Evolutionary conservation across 2,113 vertebrate species (phyloP).

Genomic region (Eleginops maclovinus): DNA sequence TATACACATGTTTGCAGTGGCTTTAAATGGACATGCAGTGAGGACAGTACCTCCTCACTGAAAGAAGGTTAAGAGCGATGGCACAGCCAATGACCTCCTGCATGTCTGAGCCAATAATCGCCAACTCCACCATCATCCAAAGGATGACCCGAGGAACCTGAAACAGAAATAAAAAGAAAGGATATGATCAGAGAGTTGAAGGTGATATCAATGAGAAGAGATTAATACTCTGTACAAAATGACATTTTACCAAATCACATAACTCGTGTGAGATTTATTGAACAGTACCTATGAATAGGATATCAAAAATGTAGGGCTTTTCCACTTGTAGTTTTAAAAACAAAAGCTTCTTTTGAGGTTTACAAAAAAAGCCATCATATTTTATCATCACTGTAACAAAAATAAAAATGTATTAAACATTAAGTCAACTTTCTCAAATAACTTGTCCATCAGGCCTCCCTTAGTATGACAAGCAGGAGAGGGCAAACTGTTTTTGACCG

Average conservation of each 20-base stretch:
- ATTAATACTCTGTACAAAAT: not conserved
- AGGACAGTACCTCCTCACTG: constrained; percentile 85
- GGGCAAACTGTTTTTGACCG: no score
- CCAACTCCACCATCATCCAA: constrained; percentile 96
- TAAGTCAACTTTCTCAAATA: no score
- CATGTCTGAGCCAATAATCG: constrained; percentile 98
- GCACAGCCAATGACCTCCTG: constrained; percentile 98
- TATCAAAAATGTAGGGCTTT: not conserved
- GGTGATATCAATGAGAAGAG: not conserved
- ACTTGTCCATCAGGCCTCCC: no score
- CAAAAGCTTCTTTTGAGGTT: no score
- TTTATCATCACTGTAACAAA: no score
- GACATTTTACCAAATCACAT: not conserved
- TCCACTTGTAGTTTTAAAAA: no score
- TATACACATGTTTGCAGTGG: not conserved
- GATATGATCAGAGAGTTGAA: not conserved
- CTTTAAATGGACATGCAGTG: not conserved
- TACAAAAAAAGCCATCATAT: no score
- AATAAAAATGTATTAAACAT: no score
- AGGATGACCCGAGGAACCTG: constrained; percentile 92
- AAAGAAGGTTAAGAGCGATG: constrained; percentile 95
- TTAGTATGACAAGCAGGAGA: no score
- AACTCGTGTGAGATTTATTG: not conserved
- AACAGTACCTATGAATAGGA: not conserved
- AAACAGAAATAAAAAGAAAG: not conserved